Evolutionary conservation across 2,797 vertebrate genomes (phyloP), one percentile per base, ranked within the genome.

Genomic region (Atherinosoma microstoma): DNA sequence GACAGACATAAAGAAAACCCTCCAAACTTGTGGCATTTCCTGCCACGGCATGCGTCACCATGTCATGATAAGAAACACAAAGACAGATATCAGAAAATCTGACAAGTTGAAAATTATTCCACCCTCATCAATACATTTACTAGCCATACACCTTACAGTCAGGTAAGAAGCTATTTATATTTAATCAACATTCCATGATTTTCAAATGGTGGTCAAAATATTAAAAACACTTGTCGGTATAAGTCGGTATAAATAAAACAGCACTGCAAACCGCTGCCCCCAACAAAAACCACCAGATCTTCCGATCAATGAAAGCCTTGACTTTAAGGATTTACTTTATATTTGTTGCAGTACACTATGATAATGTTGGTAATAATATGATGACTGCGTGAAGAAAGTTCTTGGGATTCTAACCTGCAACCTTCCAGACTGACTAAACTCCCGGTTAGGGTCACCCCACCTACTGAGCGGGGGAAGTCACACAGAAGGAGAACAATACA

Each of bases 381-480:
- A 16, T 29, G 42, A 42, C 3, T 34, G 8, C 49, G 15, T 64
- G 20, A 30, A 40, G 7, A 59, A 22, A 8, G 16, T 12, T 18
- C 10, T 18, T 38, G 0, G 58, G 68, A 70, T 64, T 70, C 36
- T 66, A 83, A 82, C 76, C 66, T 69, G 70, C 78, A 81, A 82
- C 79, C 75, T 61, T 76, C 82, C 60, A 70, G 69, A 38, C 45
- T 22, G 60, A 70, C 65, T 61, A 12, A 73, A 70, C 67, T 83
- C 3, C 54, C 24, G 71, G n/a, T 70, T 66, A 56, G 62, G 56
- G 64, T 64, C 79, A 72, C 81, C 71, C 84, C 91, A 64, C 88
- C 90, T 69, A 71, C 82, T 32, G 78, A 85, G 91, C 79, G 89
- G 78, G 18, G 89, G 89, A 89, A 89, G 82, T 89, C 75, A 74